Conservation (phyloP, 2,888 invertebrate genomes). For the Plebejus melissa region DNA sequence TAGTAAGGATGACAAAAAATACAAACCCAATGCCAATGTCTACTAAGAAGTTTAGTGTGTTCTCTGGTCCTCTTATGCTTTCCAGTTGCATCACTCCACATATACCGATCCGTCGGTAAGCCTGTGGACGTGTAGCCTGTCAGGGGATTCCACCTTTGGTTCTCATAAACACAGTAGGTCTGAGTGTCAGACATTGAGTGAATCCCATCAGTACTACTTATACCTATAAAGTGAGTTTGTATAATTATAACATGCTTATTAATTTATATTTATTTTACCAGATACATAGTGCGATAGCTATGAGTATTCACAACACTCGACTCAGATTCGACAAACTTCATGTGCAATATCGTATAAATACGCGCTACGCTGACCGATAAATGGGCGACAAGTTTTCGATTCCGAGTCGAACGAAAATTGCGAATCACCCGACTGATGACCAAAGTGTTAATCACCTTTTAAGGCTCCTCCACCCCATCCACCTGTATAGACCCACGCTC, state of each 20-base stretch:
- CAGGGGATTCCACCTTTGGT: constrained; percentile 96
- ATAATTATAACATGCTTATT: not conserved
- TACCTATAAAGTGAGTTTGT: constrained; percentile 44
- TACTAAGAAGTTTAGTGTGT: constrained; percentile 89
- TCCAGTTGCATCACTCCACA: constrained; percentile 95
- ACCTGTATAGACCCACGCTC: constrained; percentile 93
- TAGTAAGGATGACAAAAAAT: not conserved
- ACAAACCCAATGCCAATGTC: constrained; percentile 92
- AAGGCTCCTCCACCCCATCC: constrained; percentile 92
- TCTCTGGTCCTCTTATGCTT: constrained; percentile 90
- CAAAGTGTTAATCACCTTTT: constrained; percentile 72
- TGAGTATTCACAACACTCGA: not conserved
- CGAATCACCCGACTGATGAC: not conserved
- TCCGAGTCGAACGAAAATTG: not conserved
- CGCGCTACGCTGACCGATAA: no score
- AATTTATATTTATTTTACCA: not conserved
- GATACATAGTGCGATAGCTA: not conserved
- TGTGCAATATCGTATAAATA: no score
- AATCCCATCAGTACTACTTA: constrained; percentile 67
- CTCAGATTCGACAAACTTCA: no score
- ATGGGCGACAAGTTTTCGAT: not conserved
- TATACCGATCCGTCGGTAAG: constrained; percentile 90
- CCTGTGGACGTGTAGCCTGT: constrained; percentile 93
- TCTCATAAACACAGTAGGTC: constrained; percentile 94
- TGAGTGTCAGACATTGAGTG: constrained; percentile 90